Base-by-base conservation (phyloP, 2,888 invertebrate species). In the Bellardia pandia region DNA sequence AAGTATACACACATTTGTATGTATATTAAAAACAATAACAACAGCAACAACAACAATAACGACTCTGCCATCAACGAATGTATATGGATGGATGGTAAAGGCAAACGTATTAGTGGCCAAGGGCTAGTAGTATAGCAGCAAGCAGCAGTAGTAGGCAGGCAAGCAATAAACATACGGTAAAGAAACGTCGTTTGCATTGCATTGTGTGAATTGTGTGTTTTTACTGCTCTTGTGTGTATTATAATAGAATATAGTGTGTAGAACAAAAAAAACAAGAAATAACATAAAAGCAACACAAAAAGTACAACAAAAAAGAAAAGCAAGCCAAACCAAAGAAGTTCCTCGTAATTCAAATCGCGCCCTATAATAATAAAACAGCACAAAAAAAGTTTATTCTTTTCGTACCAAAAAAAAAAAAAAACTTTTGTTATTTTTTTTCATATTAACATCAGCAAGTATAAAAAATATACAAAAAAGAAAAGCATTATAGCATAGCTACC, bases 91-190 rank as follows among this genome's bases (percentile, higher is more conserved):
- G 87, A 81, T 87, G 87, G 87, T 82, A 87, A 87, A 87, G 89
- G 88, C 88, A 89, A 89, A 88, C 88, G 89, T 89, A 89, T 90
- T 91, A 90, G 91, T 92, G 91, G 90, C 91, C 91, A 92, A 92
- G 92, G 91, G 92, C 92, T 91, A 91, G 91, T 91, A 87, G 87
- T 88, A 84, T 83, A 89, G 84, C 86, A 86, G 87, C 84, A 85
- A 87, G 80, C 82, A 82, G 82, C 83, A 85, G 85, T 78, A 85
- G 81, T 78, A 88, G 88, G 88, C 88, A 89, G 82, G 88, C 88
- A 88, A 86, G 88, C 85, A 88, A 85, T 86, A 86, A 88, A 84
- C 86, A 88, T 85, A 88, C 85, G 88, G 88, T 83, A 88, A 88
- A 86, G 88, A 88, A 88, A 87, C 88, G 85, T 87, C 85, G 87